These are phyloP conservation scores for Bubo scandiacus DNA, from an alignment of 2,113 vertebrate species.

Conservation along the genomic window DNA sequence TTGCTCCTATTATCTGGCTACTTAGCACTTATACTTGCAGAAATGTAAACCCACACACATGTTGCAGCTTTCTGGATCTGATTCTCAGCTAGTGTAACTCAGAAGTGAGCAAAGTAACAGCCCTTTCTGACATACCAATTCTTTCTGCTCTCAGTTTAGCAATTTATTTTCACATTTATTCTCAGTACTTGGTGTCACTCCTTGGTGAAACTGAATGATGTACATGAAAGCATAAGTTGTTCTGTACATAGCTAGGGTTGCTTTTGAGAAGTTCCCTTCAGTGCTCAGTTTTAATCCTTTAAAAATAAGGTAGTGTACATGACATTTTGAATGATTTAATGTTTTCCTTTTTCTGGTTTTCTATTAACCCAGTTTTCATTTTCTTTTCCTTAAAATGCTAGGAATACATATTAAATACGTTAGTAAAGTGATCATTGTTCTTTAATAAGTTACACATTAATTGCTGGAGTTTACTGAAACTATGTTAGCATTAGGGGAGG, in stretches of 20 bases:
- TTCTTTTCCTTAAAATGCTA: conserved; percentile 32
- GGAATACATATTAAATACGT: neutral
- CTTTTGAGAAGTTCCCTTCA: neutral
- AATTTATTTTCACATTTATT: neutral
- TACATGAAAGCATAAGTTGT: neutral
- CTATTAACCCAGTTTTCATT: neutral
- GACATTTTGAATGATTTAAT: neutral
- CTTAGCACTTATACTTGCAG: neutral
- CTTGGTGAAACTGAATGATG: neutral
- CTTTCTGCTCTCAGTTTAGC: neutral
- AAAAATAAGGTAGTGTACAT: neutral
- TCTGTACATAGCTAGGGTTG: neutral
- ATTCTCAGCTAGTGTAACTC: neutral
- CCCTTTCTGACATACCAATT: neutral
- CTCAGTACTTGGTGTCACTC: neutral
- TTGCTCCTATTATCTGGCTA: neutral
- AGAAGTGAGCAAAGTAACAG: neutral
- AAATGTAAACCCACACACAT: neutral
- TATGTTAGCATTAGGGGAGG: conserved; percentile 18
- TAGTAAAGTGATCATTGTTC: conserved; percentile 11
- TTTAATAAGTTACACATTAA: conserved; percentile 62
- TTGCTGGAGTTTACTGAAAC: neutral
- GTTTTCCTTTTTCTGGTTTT: conserved; percentile 17
- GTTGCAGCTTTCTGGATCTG: neutral
- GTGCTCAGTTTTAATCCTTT: neutral